These are phyloP conservation scores for Pomatostomus ruficeps DNA, from an alignment of 2,113 vertebrate genomes.

Conservation along the genomic window DNA sequence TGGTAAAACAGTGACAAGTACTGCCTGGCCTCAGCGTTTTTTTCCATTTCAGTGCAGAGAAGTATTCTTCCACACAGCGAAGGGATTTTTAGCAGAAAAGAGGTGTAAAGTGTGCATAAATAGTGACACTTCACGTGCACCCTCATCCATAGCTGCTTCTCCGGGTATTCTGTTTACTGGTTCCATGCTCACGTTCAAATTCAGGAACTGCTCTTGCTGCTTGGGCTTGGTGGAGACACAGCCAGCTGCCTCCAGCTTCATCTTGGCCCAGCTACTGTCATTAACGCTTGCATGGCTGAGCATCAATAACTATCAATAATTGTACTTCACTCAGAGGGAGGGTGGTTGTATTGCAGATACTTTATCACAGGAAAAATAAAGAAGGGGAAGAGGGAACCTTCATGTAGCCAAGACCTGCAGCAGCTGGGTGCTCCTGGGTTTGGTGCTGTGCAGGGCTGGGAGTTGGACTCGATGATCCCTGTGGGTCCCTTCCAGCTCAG, in stretches of 20 bases:
- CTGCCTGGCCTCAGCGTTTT: background rate
- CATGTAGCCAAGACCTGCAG: background rate
- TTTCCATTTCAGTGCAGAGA: background rate
- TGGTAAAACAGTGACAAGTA: background rate
- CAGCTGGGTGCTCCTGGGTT: background rate
- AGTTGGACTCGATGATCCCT: background rate
- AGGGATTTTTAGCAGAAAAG: background rate
- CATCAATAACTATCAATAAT: background rate
- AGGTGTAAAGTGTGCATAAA: background rate
- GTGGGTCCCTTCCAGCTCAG: background rate
- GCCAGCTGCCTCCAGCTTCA: background rate
- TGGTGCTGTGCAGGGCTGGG: background rate
- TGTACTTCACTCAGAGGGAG: background rate
- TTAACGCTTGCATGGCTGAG: background rate
- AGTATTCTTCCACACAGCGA: background rate
- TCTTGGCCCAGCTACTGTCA: background rate
- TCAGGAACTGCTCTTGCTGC: background rate
- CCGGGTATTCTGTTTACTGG: background rate
- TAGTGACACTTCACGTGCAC: background rate
- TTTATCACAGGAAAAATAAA: background rate
- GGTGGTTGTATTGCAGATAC: background rate
- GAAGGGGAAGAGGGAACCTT: background rate
- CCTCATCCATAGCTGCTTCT: background rate
- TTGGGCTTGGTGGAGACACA: background rate
- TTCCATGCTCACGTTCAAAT: background rate